Conservation (phyloP, 2,797 vertebrate genomes). For the Neosilurus mollespiculum region DNA sequence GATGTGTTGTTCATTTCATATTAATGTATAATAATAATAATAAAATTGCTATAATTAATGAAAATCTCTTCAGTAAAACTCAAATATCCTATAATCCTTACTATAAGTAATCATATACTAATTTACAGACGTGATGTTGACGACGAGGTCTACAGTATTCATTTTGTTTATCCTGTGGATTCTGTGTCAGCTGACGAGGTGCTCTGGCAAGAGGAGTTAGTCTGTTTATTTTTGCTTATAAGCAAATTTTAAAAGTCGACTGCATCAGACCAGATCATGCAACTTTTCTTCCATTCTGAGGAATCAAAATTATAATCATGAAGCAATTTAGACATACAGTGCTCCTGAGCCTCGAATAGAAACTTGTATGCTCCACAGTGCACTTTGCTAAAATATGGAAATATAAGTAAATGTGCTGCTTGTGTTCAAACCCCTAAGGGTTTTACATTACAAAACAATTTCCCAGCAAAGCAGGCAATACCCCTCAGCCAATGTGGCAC, state of each 20-base stretch:
- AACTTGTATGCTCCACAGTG: not conserved
- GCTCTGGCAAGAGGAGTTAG: not conserved
- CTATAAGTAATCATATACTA: not conserved
- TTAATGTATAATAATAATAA: not conserved
- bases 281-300: not conserved
- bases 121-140: not conserved
- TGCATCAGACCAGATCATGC: not conserved
- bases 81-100: not conserved
- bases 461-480: no score
- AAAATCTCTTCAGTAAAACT: conserved; percentile 4
- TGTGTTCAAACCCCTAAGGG: not conserved
- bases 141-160: not conserved
- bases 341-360: not conserved
- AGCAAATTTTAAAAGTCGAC: not conserved
- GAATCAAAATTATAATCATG: not conserved
- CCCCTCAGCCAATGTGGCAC: no score
- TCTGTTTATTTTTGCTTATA: not conserved
- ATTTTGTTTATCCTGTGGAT: not conserved
- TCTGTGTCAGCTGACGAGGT: not conserved
- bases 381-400: not conserved
- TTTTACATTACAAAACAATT: not conserved
- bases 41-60: not conserved
- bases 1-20: not conserved
- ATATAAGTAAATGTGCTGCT: not conserved
- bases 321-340: not conserved